Evolutionary conservation across 2,113 vertebrate genomes (phyloP).

Genomic region (Pachycephala philippinensis): DNA sequence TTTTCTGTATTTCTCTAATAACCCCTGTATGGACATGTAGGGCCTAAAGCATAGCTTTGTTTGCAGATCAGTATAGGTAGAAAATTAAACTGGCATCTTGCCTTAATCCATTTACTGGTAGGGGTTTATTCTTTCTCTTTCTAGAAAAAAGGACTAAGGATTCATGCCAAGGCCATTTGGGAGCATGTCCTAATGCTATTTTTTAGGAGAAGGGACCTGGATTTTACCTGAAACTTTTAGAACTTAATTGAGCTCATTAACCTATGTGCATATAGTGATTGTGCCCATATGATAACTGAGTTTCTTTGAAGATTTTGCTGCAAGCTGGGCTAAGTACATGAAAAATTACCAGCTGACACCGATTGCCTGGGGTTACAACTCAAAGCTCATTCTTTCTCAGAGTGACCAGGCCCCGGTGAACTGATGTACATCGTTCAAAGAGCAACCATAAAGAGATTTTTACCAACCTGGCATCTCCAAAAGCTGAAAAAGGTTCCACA

Average conservation of each 20-base stretch:
- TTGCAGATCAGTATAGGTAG: neutral
- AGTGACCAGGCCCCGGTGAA: neutral
- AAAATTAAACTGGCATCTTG: neutral
- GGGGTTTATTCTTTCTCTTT: neutral
- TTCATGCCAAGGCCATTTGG: neutral
- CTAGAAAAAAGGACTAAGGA: neutral
- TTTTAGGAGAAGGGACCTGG: neutral
- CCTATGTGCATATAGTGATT: neutral
- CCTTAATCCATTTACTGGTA: neutral
- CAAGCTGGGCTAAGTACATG: neutral
- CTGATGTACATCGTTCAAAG: neutral
- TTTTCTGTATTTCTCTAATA: neutral
- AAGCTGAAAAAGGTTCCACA: neutral
- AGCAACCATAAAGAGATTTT: neutral
- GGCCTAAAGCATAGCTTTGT: neutral
- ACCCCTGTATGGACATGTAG: neutral
- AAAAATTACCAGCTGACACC: neutral
- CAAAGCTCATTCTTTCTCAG: neutral
- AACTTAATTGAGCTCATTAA: neutral
- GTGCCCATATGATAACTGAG: neutral
- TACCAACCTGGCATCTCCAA: neutral
- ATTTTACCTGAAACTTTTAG: neutral
- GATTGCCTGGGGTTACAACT: neutral
- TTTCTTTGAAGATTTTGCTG: neutral
- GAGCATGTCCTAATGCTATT: neutral